A percentile compares a stretch with the other conserved stretches of the same genome.
Conservation (phyloP, 2,797 vertebrate species). For the Leptoclinus maculatus region DNA sequence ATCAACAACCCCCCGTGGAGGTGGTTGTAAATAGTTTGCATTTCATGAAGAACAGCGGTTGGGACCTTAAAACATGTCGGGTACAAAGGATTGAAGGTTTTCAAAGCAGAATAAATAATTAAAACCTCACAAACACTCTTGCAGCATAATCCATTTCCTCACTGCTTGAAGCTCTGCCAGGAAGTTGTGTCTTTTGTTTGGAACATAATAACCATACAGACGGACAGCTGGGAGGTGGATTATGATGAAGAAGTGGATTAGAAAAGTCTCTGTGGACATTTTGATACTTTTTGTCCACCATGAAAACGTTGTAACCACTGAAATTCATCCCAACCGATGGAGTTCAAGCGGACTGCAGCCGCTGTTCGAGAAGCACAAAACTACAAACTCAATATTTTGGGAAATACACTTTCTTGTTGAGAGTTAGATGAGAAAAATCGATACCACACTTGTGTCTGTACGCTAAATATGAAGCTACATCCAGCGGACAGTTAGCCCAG, state of each 20-base stretch:
- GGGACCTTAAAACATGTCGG: neutral
- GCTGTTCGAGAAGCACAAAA: slow-evolving; percentile 6
- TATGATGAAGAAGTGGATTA: neutral
- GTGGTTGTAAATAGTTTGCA: neutral
- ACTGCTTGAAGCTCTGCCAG: slow-evolving; percentile 2
- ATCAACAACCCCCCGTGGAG: slow-evolving; percentile 7
- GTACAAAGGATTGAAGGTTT: neutral
- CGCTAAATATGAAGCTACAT: neutral
- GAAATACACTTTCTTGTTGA: neutral
- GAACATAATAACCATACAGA: slow-evolving; percentile 14
- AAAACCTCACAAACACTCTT: neutral
- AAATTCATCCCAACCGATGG: neutral
- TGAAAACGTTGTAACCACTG: neutral
- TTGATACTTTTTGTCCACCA: neutral
- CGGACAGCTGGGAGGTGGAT: slow-evolving; percentile 7
- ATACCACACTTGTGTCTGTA: neutral
- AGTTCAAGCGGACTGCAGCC: slow-evolving; percentile 17
- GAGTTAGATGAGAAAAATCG: neutral
- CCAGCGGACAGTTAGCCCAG: slow-evolving; percentile 5
- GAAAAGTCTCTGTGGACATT: slow-evolving; percentile 7
- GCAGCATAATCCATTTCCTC: slow-evolving; percentile 8
- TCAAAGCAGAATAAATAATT: slow-evolving; percentile 5
- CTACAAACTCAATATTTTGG: slow-evolving; percentile 1
- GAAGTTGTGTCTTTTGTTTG: slow-evolving; percentile 12
- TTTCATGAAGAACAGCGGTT: slow-evolving; percentile 1